A percentile compares a stretch with the other conserved stretches of the same genome.
phyloP scores from a whole-genome alignment of 2,113 vertebrate genomes.

The Laterallus jamaicensis region DNA sequence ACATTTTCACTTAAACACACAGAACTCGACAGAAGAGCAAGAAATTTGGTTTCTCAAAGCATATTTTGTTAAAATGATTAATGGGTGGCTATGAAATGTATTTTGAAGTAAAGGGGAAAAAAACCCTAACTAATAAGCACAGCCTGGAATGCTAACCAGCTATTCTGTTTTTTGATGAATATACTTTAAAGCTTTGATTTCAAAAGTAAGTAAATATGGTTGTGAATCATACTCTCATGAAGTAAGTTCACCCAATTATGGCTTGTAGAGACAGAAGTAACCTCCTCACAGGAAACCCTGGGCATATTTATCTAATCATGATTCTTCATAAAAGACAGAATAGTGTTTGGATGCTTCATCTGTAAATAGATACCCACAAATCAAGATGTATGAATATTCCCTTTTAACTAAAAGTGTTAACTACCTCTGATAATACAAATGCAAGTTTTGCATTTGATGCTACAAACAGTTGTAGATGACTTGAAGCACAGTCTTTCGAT shows the following conservation, averaged over 20 bases:
- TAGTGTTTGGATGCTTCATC: background rate
- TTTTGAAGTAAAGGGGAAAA: background rate
- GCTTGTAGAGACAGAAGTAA: background rate
- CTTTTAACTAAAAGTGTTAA: background rate
- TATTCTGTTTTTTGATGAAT: background rate
- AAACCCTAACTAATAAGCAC: background rate
- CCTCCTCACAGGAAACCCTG: background rate
- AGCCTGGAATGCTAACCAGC: background rate
- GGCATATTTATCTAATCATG: background rate
- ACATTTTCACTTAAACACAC: background rate
- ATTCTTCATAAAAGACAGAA: background rate
- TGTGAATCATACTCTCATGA: background rate
- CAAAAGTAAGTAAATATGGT: background rate
- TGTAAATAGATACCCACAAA: background rate
- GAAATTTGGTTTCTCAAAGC: background rate
- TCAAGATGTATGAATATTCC: fast-evolving
- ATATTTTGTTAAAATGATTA: background rate
- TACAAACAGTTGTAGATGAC: background rate
- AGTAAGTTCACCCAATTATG: background rate
- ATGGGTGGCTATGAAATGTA: background rate
- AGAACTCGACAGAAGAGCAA: background rate
- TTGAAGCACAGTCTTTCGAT: background rate
- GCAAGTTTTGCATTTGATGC: background rate
- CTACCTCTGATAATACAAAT: background rate
- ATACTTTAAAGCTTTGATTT: background rate